Base-by-base conservation (phyloP, 2,113 vertebrate genomes). In the Forbesichthys agassizii region DNA sequence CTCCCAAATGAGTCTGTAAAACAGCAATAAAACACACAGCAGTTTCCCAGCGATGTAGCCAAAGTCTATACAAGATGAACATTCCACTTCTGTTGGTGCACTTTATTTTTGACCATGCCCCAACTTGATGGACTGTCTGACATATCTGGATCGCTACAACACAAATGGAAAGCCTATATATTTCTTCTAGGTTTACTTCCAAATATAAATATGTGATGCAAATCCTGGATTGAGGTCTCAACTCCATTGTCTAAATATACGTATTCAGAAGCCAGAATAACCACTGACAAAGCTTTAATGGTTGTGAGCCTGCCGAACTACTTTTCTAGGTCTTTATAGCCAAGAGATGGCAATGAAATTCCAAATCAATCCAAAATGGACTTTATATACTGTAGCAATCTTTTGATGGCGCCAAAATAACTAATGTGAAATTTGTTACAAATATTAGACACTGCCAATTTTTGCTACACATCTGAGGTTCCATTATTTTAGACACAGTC, bases 41-140 rank as follows among this genome's bases (percentile, higher is more conserved):
- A 59, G 71, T 75, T 84, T 79, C 54, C 69, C 46, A 77, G 18
- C 33, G 55, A 67, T 81, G 71, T 63, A 63, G 73, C 84, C 73
- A 86, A 83, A 69, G 9, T 79, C 74, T 68, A 81, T 71, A 58
- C 9, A 42, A 42, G 36, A 5, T 42, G 36, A 42, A 42, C 36
- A 42, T 6, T 42, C 36, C 36, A 42, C 7, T 42, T 42, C 36
- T 6, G 36, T 42, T 42, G 36, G 36, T 42, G 36, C 36, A 42
- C 36, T 42, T 42, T 42, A 27, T 42, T 42, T 42, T 42, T 42
- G 4, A 42, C 36, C 36, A 42, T 42, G 36, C 36, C 36, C 36
- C 7, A 42, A 42, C 36, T 5, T 42, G 36, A 42, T 42, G 4
- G 36, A 42, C 36, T 42, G 7, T 42, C 36, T 42, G 36, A 42